A percentile compares a stretch with the other conserved stretches of the same genome.
Conservation (phyloP, 2,113 vertebrate genomes). For the Pelvicachromis taeniatus region DNA sequence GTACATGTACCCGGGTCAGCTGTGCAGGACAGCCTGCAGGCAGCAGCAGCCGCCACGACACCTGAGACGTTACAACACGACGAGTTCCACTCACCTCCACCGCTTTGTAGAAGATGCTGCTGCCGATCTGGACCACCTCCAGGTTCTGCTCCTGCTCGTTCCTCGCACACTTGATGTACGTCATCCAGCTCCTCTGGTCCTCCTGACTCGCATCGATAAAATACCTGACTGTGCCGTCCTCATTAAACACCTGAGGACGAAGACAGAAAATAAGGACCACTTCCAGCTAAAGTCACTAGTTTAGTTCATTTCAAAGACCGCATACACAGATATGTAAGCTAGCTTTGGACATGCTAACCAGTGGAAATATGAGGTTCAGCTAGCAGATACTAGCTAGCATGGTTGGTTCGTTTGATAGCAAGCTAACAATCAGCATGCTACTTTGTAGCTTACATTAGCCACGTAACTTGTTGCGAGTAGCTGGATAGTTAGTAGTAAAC, state of each 20-base stretch:
- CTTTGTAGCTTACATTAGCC: background rate
- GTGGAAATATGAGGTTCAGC: background rate
- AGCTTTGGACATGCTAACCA: background rate
- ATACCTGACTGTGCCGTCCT: slow-evolving; percentile 87
- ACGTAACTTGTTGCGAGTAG: background rate
- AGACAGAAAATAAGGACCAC: background rate
- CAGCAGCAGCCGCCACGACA: background rate
- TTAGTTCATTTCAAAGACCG: background rate
- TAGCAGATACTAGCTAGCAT: background rate
- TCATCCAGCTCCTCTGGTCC: slow-evolving; percentile 99
- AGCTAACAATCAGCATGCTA: background rate
- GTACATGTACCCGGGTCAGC: background rate
- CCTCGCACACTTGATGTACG: slow-evolving; percentile 94
- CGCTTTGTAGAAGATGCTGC: slow-evolving; percentile 97
- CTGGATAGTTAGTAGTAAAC: background rate
- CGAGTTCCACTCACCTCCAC: slow-evolving; percentile 80
- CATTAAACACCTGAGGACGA: slow-evolving; percentile 85
- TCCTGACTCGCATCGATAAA: slow-evolving; percentile 97
- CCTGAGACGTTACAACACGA: background rate
- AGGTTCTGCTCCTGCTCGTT: slow-evolving; percentile 98
- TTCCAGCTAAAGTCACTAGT: background rate
- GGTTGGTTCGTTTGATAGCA: too few relatives aligned
- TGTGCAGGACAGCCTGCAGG: background rate
- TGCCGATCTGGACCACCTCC: slow-evolving; percentile 94
- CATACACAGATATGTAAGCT: background rate